Evolutionary conservation across 1,140 invertebrate genomes (phyloP).

Genomic region (Brachystomella parvula): DNA sequence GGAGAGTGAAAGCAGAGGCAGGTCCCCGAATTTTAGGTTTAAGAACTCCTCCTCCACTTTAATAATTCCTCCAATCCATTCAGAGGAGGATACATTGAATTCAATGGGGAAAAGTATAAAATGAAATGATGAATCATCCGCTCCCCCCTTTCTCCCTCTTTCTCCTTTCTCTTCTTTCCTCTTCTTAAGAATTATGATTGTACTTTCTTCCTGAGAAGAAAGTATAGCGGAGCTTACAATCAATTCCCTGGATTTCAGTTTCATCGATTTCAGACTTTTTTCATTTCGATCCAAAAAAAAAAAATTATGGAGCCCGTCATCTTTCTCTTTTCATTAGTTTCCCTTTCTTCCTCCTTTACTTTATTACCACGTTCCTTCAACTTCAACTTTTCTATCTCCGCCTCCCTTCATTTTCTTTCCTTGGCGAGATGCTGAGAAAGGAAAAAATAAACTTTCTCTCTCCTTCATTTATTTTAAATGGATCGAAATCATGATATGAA

Average conservation of each 20-base stretch:
- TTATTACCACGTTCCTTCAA: conserved; percentile 35
- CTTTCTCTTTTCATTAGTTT: conserved; percentile 20
- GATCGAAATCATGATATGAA: conserved; percentile 13
- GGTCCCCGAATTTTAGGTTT: conserved; percentile 24
- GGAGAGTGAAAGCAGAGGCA: conserved; percentile 14
- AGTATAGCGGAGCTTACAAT: not conserved
- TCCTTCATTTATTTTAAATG: not conserved
- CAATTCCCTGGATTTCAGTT: not conserved
- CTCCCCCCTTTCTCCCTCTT: conserved; percentile 10
- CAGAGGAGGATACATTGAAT: conserved; percentile 20
- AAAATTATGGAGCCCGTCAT: conserved; percentile 13
- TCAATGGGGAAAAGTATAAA: conserved; percentile 19
- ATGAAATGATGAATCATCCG: conserved; percentile 30
- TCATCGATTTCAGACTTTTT: too few relatives aligned
- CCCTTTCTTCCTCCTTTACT: conserved; percentile 18
- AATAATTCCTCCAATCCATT: conserved; percentile 39
- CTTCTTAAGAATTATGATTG: conserved; percentile 5
- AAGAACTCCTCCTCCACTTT: conserved; percentile 38
- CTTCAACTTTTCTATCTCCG: conserved; percentile 32
- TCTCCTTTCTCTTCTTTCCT: conserved; percentile 7
- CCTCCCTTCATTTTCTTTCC: conserved; percentile 8
- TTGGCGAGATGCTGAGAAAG: not conserved
- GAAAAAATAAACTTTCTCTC: not conserved
- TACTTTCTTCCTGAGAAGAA: conserved; percentile 8
- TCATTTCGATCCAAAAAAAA: conserved; percentile 6